Evolutionary conservation across 2,113 vertebrate genomes (phyloP).

Genomic region (Buteo buteo): DNA sequence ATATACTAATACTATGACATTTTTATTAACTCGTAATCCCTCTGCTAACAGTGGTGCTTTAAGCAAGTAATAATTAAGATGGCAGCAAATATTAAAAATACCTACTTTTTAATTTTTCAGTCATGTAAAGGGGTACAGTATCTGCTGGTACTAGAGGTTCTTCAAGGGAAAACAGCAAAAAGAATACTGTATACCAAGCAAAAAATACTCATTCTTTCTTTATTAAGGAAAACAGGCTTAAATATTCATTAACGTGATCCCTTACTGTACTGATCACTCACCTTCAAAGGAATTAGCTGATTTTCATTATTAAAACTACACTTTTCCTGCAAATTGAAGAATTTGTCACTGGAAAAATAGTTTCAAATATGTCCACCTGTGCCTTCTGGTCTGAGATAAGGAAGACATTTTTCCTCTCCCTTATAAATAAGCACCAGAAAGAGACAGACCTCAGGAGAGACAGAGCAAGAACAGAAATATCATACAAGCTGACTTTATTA

Average conservation of each 20-base stretch:
- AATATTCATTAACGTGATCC: background rate
- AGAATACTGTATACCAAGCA: background rate
- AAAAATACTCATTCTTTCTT: background rate
- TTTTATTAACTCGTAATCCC: conserved; percentile 77
- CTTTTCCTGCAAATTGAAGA: background rate
- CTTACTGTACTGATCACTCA: background rate
- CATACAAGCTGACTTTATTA: conserved; percentile 48
- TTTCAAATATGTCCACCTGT: background rate
- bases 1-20: conserved; percentile 64
- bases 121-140: conserved; percentile 12
- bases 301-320: background rate
- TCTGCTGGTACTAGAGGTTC: background rate
- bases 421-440: background rate
- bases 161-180: background rate
- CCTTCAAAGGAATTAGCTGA: background rate
- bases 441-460: background rate
- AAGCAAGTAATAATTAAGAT: conserved; percentile 70
- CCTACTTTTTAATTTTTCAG: conserved; percentile 61
- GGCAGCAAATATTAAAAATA: conserved; percentile 65
- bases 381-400: background rate
- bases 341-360: background rate
- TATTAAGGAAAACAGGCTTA: background rate
- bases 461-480: background rate
- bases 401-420: background rate
- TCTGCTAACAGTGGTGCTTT: conserved; percentile 57